Base-by-base conservation (phyloP, 1,140 invertebrate species). In the Philopotamus ludificatus region DNA sequence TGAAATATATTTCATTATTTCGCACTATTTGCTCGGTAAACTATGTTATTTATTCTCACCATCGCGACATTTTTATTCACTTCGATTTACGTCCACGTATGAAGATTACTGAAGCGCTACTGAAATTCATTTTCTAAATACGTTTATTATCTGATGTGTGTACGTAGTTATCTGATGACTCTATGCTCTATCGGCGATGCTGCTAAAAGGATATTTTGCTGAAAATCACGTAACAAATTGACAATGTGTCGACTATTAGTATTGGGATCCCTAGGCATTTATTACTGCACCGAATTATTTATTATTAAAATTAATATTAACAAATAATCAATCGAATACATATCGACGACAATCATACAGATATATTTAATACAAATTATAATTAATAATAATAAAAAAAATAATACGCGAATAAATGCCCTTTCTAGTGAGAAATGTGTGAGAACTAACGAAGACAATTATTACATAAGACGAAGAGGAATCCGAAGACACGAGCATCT, bases 151-250 rank as follows among this genome's bases (percentile, higher is more conserved):
- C 12, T 4, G 28, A 34, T 34, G 28, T 34, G 4, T 34, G 4
- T 34, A 34, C 4, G 28, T 7, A 34, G 4, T 12, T 34, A 12
- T 12, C 28, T 4, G 4, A 7, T 34, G 28, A 34, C 28, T 34
- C 12, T 34, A 42, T 28, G 18, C 26, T 47, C 54, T 23, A 58
- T 66, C 54, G 64, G 47, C 57, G 10, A n/a, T 39, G 4, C 50
- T 21, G 42, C 59, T 69, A 65, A 69, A 63, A 64, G 59, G 67
- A 57, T 66, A 54, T 65, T 69, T 66, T 51, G 59, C 59, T 63
- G 59, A 53, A 69, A 69, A 69, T 69, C 67, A 69, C 63, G 67
- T 69, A 63, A 58, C 63, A 65, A 69, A 69, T 69, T 69, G 67
- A 69, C 67, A 69, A 62, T 69, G 63, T 69, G 67, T 68, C 67